Percentiles rank a stretch among this genome's conserved stretches.
Conservation (phyloP, 1,140 invertebrate genomes). For the Heliconius himera region DNA sequence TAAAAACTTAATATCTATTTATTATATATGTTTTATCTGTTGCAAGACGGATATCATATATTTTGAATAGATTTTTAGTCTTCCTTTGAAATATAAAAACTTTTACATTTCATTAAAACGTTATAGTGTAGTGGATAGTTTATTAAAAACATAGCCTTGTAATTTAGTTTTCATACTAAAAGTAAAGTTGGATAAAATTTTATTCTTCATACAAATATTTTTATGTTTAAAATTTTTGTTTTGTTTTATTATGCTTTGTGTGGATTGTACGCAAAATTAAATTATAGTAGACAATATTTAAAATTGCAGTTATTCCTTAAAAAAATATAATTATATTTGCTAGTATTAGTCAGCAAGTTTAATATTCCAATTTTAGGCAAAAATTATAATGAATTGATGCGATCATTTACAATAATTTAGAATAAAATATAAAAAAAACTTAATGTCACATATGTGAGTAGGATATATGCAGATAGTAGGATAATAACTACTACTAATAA, state of each 20-base stretch:
- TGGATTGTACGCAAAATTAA: background rate
- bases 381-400: too few relatives aligned
- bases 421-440: background rate
- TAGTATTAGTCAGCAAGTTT: too few relatives aligned
- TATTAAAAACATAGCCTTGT: background rate
- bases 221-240: background rate
- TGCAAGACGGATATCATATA: background rate
- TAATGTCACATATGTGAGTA: too few relatives aligned
- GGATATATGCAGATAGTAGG: too few relatives aligned
- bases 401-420: too few relatives aligned
- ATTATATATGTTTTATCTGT: background rate
- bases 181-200: background rate
- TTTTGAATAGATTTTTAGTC: background rate
- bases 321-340: too few relatives aligned
- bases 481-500: too few relatives aligned
- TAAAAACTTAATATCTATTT: background rate
- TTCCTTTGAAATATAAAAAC: background rate
- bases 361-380: too few relatives aligned
- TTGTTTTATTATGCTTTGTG: background rate
- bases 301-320: too few relatives aligned
- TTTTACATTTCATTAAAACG: background rate
- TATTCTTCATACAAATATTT: background rate
- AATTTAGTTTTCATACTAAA: constrained; percentile 9
- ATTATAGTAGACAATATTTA: too few relatives aligned
- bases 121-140: background rate